Percentiles rank a stretch among this genome's conserved stretches.
phyloP scores from a whole-genome alignment of 2,888 invertebrate species.

The Pseudolycoriella hygida region DNA sequence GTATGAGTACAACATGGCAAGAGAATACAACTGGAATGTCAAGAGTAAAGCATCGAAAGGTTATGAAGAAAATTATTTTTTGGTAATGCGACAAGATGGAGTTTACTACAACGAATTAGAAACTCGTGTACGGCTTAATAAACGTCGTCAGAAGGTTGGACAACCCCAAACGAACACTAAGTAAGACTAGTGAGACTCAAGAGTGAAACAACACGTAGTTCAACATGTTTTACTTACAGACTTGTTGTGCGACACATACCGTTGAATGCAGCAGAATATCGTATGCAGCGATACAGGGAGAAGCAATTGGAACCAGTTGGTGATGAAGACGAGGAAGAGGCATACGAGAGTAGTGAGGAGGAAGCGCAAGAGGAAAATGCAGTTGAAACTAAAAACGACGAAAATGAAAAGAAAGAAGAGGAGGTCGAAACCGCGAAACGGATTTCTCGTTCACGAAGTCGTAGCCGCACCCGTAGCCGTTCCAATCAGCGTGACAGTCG shows the following conservation, averaged over 20 bases:
- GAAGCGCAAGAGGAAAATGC: conserved; percentile 29
- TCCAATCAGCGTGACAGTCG: background rate
- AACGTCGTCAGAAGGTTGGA: conserved; percentile 66
- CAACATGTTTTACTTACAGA: conserved; percentile 3
- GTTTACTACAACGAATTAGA: conserved; percentile 92
- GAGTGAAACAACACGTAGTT: background rate
- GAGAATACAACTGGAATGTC: conserved; percentile 99
- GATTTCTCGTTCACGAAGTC: conserved; percentile 9
- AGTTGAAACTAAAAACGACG: conserved; percentile 13
- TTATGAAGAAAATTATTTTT: conserved; percentile 94
- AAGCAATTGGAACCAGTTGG: conserved; percentile 74
- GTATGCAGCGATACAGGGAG: conserved; percentile 72
- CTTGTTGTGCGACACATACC: conserved; percentile 82
- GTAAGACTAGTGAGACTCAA: background rate
- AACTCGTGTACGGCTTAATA: conserved; percentile 85
- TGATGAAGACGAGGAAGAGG: conserved; percentile 51
- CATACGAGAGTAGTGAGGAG: conserved; percentile 38
- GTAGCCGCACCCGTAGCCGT: conserved; percentile 17
- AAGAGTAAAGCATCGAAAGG: conserved; percentile 91
- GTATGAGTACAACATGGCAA: conserved; percentile 92
- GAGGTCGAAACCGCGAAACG: conserved; percentile 9
- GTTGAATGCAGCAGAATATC: conserved; percentile 66
- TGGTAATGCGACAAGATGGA: conserved; percentile 76
- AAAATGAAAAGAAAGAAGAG: conserved; percentile 13
- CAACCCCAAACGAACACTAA: conserved; percentile 33